Evolutionary conservation across 2,797 vertebrate species (phyloP), one percentile per base, ranked within the genome.

Genomic region (Numenius phaeopus): DNA sequence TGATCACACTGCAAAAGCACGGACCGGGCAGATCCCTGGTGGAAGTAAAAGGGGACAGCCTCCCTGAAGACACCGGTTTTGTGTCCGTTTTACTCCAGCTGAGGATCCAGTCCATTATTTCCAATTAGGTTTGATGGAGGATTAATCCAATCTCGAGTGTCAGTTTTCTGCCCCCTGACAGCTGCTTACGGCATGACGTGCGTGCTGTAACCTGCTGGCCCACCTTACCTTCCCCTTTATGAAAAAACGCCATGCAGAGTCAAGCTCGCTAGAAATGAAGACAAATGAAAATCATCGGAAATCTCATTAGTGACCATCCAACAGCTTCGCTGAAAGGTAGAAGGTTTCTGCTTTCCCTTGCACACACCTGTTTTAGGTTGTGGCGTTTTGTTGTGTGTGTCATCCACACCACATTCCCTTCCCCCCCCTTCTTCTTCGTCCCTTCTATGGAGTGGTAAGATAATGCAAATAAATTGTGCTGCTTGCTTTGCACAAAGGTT

Each of bases 241-340:
- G 91, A 94, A 93, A 92, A 87, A 94, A 78, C 67, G 71, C 69
- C 78, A 65, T 18, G 64, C 73, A 78, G 65, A 96, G 44, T 39
- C 80, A 90, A 57, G 39, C 80, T 40, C 5, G 6, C 73, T 84
- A 57, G 70, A 84, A 95, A 95, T 87, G 75, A 95, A 95, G 96
- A 96, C 82, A 94, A 96, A 97, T 91, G 37, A 72, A 97, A 97
- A 96, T 95, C 47, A 61, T 58, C 12, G 15, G 14, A 78, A 95
- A 90, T 96, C 91, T 97, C 94, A 92, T 96, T 94, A 97, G 85
- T 83, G 91, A 89, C 95, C 82, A 44, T 87, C 78, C 92, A 94
- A 89, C 70, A 75, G 83, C 57, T 94, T 86, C 0, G 0, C 54
- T 75, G 93, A 77, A 78, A 96, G 47, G 73, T 46, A 46, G 72